These are phyloP conservation scores for Hozukius guyotensis DNA, from an alignment of 2,797 vertebrate genomes.

Conservation along the genomic window DNA sequence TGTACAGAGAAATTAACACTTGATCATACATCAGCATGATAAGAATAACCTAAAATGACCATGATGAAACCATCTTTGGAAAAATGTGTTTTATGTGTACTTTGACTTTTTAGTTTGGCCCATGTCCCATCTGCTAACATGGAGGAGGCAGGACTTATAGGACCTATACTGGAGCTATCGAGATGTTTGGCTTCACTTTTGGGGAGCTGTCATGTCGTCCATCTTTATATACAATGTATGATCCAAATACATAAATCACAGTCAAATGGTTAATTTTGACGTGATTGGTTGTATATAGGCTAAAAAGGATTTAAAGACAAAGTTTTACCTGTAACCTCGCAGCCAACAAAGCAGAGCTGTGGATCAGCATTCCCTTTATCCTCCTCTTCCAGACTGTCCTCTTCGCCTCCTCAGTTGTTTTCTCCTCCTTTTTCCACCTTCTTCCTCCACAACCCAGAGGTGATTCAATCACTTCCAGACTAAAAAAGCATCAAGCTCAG, in stretches of 20 bases:
- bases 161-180: background rate
- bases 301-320: background rate
- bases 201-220: too few species aligned
- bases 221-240: too few species aligned
- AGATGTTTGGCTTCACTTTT: too few species aligned
- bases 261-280: background rate
- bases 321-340: background rate
- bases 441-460: slow-evolving; percentile 1
- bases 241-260: background rate
- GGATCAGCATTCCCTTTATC: background rate
- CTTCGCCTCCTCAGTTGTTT: background rate
- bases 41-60: background rate
- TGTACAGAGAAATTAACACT: too few species aligned
- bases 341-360: background rate
- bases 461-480: slow-evolving; percentile 55
- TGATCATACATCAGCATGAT: too few species aligned
- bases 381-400: background rate
- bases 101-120: background rate
- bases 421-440: background rate
- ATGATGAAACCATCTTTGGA: background rate
- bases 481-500: slow-evolving; percentile 28
- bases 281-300: background rate
- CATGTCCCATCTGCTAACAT: background rate
- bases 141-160: background rate
- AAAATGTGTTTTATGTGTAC: background rate